Percentiles rank a stretch among this genome's conserved stretches.
Evolutionary conservation across 2,113 vertebrate species (phyloP).

Genomic region (Lepisosteus oculatus): DNA sequence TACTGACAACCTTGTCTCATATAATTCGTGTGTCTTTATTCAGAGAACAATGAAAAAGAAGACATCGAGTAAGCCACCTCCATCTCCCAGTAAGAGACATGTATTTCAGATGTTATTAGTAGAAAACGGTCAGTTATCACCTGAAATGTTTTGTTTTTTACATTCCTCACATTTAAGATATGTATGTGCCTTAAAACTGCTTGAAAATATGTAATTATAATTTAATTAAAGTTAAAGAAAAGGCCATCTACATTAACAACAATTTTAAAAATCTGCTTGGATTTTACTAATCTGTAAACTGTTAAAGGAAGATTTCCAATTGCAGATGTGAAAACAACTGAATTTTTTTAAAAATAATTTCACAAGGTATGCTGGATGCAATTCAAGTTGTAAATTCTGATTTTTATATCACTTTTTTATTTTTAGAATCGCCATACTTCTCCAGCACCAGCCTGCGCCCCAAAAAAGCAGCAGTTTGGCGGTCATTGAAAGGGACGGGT

Average conservation of each 20-base stretch:
- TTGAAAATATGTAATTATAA: too few species aligned
- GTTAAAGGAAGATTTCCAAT: background rate
- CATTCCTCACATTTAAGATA: background rate
- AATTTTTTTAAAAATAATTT: background rate
- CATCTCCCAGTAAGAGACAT: slow-evolving; percentile 77
- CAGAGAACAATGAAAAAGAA: slow-evolving; percentile 73
- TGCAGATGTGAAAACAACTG: background rate
- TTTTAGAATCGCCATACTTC: slow-evolving; percentile 82
- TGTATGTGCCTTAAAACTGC: too few species aligned
- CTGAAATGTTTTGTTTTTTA: background rate
- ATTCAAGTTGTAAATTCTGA: slow-evolving; percentile 3
- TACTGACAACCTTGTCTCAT: background rate
- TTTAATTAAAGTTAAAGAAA: too few species aligned
- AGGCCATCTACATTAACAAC: too few species aligned
- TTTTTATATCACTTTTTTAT: slow-evolving; percentile 19
- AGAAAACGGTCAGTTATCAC: background rate
- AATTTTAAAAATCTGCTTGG: background rate
- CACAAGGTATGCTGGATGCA: background rate
- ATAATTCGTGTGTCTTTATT: slow-evolving; percentile 12
- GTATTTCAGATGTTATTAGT: slow-evolving; percentile 2
- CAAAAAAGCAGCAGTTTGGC: slow-evolving; percentile 65
- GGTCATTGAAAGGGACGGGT: slow-evolving; percentile 56
- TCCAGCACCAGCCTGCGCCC: slow-evolving; percentile 67
- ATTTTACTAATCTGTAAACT: background rate
- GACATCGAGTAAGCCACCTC: slow-evolving; percentile 63